Evolutionary conservation across 2,888 invertebrate species (phyloP), one percentile per base, ranked within the genome.

Genomic region (Leptura quadrifasciata): DNA sequence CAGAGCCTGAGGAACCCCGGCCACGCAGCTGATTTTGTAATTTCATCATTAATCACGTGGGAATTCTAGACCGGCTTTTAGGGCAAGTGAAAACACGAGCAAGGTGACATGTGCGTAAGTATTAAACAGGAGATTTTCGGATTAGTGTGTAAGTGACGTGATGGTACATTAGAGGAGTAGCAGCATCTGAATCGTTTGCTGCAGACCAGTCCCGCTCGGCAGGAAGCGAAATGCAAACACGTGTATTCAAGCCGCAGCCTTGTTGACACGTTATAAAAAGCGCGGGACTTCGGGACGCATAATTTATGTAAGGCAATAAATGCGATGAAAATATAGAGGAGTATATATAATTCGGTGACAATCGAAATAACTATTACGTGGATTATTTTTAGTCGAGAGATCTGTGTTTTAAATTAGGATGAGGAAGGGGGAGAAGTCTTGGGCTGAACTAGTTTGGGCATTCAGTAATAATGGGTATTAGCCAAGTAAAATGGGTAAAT

Each of bases 11-110:
- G n/a, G n/a, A n/a, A 15, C n/a, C n/a, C n/a, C n/a, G 15, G 47
- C 47, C 2, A 47, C 15, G 47, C n/a, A n/a, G 15, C 47, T n/a
- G 47, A n/a, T n/a, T 31, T 8, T 47, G 15, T 6, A 6, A n/a
- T 47, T 47, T 47, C 47, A n/a, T 47, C 12, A 47, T 47, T 47
- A 47, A 47, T 47, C 47, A 47, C 47, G 47, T 47, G 47, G 47
- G 47, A 47, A 47, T 47, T n/a, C 47, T 47, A 47, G 47, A 47
- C 47, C 47, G 47, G 47, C 47, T 47, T 61, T 61, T 31, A 35
- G 61, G 47, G 39, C 64, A 35, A 64, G 21, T 18, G 18, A 35
- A 63, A 63, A 39, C 10, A 35, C 63, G 35, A 47, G 18, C 12
- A 15, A 64, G 17, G 20, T 18, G 35, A 18, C 39, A 64, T 20